Evolutionary conservation across 2,113 vertebrate genomes (phyloP).

Genomic region (Corvus cornix): DNA sequence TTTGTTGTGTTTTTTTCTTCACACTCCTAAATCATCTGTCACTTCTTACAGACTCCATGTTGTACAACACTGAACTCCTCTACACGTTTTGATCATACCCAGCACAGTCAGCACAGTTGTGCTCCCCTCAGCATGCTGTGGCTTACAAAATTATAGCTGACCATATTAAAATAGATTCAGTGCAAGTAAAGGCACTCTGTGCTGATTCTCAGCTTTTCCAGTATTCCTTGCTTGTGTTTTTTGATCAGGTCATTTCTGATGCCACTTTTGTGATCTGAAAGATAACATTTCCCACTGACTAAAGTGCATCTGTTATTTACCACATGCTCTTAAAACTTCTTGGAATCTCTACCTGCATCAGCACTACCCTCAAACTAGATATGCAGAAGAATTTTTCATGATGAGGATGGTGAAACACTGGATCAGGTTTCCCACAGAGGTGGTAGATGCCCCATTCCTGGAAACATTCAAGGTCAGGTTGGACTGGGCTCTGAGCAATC

Average conservation of each 20-base stretch:
- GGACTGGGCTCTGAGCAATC: not conserved
- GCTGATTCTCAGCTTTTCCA: not conserved
- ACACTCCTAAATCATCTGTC: not conserved
- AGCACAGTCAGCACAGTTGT: not conserved
- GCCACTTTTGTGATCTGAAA: not conserved
- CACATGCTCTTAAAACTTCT: not conserved
- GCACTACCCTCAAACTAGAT: not conserved
- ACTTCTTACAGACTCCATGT: not conserved
- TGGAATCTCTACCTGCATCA: not conserved
- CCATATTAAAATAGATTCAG: not conserved
- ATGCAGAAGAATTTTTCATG: not conserved
- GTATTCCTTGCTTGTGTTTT: not conserved
- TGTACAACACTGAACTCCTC: not conserved
- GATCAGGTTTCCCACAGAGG: not conserved
- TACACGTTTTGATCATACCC: not conserved
- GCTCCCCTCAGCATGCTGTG: accelerated
- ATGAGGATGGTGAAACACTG: not conserved
- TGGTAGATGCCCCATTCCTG: not conserved
- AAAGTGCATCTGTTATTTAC: not conserved
- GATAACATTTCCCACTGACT: not conserved
- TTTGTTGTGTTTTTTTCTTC: not conserved
- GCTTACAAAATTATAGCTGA: not conserved
- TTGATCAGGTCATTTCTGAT: not conserved
- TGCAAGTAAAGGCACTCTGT: not conserved
- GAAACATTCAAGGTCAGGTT: not conserved